Base-by-base conservation (phyloP, 1,140 invertebrate genomes). In the Diorhabda elongata region DNA sequence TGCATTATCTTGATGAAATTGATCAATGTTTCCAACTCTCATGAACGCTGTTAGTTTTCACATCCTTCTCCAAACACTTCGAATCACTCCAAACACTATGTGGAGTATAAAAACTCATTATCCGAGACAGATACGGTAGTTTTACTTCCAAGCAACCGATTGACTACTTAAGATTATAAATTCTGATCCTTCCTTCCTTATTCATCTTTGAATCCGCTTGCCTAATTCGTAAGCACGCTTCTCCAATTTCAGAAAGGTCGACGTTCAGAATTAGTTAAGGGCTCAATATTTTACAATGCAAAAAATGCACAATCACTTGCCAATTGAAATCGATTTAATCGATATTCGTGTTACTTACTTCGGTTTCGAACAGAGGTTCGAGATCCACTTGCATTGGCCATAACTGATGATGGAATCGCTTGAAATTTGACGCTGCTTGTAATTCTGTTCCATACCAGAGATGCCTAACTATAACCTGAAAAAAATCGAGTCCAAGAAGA, bases 111-210 rank as follows among this genome's bases (percentile, higher is more conserved):
- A 7, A n/a, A 56, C 52, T n/a, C 0, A 91, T 87, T 68, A 91
- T 86, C 3, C 92, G 91, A 0, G 92, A 95, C 45, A 98, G 98
- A 79, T 90, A 92, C 0, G 92, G 90, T 3, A 96, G 96, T 7
- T 96, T 96, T 0, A 94, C 92, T 1, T 89, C 94, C 11, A 96
- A 95, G 41, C 94, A 81, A 26, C 26, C 26, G 2, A 93, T 87
- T 62, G 95, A 7, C 71, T 73, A 44, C 98, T 91, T n/a, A 56
- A n/a, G 6, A n/a, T 7, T 56, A 56, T 2, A 56, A 7, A 7
- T 56, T 56, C 52, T n/a, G 52, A 56, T 7, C n/a, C 26, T 26
- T 26, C 26, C 26, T 26, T 26, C 26, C 26, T 26, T 26, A 26
- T 26, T 26, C 26, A 26, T 26, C 26, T 1, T 26, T 26, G 26